Evolutionary conservation across 2,797 vertebrate species (phyloP).

Genomic region (Lagorchestes hirsutus): DNA sequence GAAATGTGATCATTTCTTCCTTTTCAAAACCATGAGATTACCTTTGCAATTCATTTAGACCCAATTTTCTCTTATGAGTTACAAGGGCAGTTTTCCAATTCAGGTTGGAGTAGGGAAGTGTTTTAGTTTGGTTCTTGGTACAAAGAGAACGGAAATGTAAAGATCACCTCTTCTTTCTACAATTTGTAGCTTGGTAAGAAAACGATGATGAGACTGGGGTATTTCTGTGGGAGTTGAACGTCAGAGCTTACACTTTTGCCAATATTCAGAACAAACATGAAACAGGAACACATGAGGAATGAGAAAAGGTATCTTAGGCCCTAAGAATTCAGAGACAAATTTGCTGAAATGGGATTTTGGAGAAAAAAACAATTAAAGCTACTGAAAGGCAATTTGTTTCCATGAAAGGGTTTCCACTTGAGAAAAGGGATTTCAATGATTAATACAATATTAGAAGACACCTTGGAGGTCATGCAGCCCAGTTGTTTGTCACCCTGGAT

Average conservation of each 20-base stretch:
- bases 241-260: not conserved
- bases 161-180: not conserved
- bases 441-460: not conserved
- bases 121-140: constrained; percentile 5
- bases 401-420: not conserved
- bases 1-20: constrained; percentile 13
- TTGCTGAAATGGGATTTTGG: not conserved
- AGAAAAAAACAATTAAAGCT: not conserved
- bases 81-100: not conserved
- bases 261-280: not conserved
- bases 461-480: not conserved
- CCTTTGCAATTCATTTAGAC: not conserved
- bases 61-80: not conserved
- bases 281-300: not conserved
- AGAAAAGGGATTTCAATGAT: not conserved
- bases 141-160: not conserved
- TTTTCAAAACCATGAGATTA: constrained; percentile 17
- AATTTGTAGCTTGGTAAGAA: not conserved
- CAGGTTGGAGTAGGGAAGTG: not conserved
- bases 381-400: not conserved
- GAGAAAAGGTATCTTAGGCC: not conserved
- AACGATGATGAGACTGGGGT: not conserved
- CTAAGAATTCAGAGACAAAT: not conserved
- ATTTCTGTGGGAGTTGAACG: not conserved
- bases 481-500: not conserved